Base-by-base conservation (phyloP, 2,797 vertebrate species). In the Epinephelus awoara region DNA sequence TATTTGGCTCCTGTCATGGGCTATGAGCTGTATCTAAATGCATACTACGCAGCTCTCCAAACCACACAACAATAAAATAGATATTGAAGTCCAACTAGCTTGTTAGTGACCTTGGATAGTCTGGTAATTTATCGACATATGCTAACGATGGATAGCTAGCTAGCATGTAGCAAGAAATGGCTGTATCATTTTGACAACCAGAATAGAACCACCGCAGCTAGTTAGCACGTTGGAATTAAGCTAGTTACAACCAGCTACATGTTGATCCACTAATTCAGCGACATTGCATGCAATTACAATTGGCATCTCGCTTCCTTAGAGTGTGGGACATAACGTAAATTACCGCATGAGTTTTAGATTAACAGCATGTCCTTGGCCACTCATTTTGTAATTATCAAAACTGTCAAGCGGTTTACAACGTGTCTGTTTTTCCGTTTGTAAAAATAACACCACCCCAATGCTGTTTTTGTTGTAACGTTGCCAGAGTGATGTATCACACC, bases 21-120 rank as follows among this genome's bases (percentile, higher is more conserved):
- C 17, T 47, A 5, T 62, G 29, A 14, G 8, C 34, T 5, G 18
- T 14, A 62, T 14, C 27, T 38, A 1, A 17, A 12, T 42, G 5
- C 19, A 4, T 15, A 2, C 2, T 9, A 13, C 13, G 3, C 9
- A 29, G 40, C 4, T 0, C 0, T 1, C 1, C 6, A 25, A 58
- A 15, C 11, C 1, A 5, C 0, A 21, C 17, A 47, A 12, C 13
- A 34, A 1, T 0, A 29, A 56, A 12, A 58, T 14, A 11, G 0
- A 55, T 19, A 19, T 1, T 9, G 17, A 50, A 19, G 34, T 49
- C 4, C 17, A 66, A 38, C 7, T 34, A 34, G 70, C 40, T 71
- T 2, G 54, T 90, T 91, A 65, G 79, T 94, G 94, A 94, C 94
- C 94, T 94, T 94, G 93, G 85, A 62, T 72, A 69, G 64, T 68